Evolutionary conservation across 1,140 invertebrate genomes (phyloP).

Genomic region (Leptonema lineaticorne): DNA sequence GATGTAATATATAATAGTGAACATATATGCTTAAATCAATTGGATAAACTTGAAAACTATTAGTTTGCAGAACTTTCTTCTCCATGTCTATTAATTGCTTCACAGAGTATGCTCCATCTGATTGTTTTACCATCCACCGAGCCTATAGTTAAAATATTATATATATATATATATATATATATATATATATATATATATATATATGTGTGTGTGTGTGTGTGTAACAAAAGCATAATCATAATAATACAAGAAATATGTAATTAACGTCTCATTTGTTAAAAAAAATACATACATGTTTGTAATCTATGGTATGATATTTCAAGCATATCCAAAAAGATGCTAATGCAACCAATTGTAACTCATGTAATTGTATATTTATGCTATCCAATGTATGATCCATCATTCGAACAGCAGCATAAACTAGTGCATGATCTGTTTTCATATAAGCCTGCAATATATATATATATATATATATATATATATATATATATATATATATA

Average conservation of each 20-base stretch:
- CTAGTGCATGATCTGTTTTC: constrained; percentile 33
- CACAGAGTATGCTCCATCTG: constrained; percentile 31
- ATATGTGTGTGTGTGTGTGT: no score
- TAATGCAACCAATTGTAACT: constrained; percentile 34
- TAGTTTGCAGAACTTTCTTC: constrained; percentile 27
- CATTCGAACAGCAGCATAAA: constrained; percentile 37
- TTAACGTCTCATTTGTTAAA: no score
- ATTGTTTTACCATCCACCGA: constrained; percentile 38
- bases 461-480: no score
- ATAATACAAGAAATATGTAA: no score
- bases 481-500: not conserved
- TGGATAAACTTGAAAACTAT: constrained; percentile 31
- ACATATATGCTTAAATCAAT: constrained; percentile 34
- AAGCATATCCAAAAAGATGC: constrained; percentile 39
- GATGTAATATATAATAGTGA: constrained; percentile 37
- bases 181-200: no score
- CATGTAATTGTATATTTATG: constrained; percentile 30
- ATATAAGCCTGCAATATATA: constrained; percentile 36
- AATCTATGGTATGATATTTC: constrained; percentile 34
- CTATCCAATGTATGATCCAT: constrained; percentile 35
- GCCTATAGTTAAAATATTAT: constrained; percentile 18
- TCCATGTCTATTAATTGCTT: constrained; percentile 34
- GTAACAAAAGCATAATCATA: not conserved
- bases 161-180: no score
- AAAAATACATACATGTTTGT: constrained; percentile 29